These are phyloP conservation scores for Trachops cirrhosus DNA, from an alignment of 2,797 vertebrate species.

Conservation along the genomic window DNA sequence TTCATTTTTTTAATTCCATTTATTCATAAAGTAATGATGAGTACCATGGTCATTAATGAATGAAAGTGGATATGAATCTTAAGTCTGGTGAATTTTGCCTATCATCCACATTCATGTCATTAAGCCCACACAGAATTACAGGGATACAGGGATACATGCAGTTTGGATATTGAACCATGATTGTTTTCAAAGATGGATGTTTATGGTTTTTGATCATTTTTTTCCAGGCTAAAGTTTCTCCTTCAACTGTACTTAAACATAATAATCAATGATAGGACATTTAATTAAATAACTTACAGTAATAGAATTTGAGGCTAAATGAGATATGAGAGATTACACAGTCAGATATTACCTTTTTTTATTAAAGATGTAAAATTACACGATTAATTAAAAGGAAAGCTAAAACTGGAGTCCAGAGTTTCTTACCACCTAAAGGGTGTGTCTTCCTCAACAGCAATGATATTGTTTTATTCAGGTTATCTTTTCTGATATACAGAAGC, in stretches of 20 bases:
- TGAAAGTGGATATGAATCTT: not conserved
- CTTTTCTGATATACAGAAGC: not conserved
- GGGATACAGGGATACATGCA: not conserved
- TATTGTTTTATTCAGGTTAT: not conserved
- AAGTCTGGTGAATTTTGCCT: not conserved
- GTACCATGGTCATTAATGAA: not conserved
- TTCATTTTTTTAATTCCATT: not conserved
- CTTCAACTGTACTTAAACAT: not conserved
- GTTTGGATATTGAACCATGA: not conserved
- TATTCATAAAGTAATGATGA: conserved; percentile 3
- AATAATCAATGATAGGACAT: not conserved
- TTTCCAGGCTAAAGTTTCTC: not conserved
- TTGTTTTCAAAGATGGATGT: not conserved
- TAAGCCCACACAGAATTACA: not conserved
- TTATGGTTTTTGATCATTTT: not conserved
- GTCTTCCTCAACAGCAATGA: not conserved
- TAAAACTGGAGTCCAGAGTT: not conserved
- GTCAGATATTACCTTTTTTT: not conserved
- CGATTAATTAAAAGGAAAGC: not conserved
- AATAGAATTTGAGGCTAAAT: not conserved
- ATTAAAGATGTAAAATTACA: not conserved
- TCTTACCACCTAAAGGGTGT: not conserved
- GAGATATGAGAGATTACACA: not conserved
- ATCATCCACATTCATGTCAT: not conserved
- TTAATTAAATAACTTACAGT: not conserved